phyloP scores from a whole-genome alignment of 2,113 vertebrate species.

The Plotosus lineatus region DNA sequence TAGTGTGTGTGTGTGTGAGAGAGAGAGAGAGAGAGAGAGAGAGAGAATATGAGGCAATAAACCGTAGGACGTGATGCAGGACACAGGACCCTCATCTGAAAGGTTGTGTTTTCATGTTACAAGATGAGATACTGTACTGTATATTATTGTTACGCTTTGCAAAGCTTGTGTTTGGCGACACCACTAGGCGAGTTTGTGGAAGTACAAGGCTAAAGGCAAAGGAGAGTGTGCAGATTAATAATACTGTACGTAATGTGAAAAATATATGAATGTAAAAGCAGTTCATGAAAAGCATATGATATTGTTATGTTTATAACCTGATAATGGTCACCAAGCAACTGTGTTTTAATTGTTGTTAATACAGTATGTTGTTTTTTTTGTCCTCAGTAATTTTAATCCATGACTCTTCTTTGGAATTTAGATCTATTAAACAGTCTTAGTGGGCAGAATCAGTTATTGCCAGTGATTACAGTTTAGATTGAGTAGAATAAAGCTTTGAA shows the following conservation, averaged over 20 bases:
- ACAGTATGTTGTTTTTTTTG: not conserved
- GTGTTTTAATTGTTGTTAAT: not conserved
- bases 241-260: too few species aligned
- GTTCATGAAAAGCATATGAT: not conserved
- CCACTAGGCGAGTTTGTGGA: constrained; percentile 11
- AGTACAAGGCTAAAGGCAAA: not conserved
- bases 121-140: not conserved
- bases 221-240: too few species aligned
- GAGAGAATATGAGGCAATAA: too few species aligned
- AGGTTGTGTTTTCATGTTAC: not conserved
- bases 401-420: not conserved
- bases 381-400: not conserved
- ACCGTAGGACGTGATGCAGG: not conserved
- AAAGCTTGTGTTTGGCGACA: constrained; percentile 54
- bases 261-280: not conserved
- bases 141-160: not conserved
- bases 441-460: not conserved
- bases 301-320: not conserved
- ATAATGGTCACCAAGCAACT: not conserved
- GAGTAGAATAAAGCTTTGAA: not conserved
- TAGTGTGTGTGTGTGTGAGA: too few species aligned
- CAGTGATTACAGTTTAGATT: not conserved
- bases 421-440: not conserved
- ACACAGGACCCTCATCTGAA: not conserved
- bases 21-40: too few species aligned